Base-by-base conservation (phyloP, 2,888 invertebrate species). In the Caenorhabditis imperialis region DNA sequence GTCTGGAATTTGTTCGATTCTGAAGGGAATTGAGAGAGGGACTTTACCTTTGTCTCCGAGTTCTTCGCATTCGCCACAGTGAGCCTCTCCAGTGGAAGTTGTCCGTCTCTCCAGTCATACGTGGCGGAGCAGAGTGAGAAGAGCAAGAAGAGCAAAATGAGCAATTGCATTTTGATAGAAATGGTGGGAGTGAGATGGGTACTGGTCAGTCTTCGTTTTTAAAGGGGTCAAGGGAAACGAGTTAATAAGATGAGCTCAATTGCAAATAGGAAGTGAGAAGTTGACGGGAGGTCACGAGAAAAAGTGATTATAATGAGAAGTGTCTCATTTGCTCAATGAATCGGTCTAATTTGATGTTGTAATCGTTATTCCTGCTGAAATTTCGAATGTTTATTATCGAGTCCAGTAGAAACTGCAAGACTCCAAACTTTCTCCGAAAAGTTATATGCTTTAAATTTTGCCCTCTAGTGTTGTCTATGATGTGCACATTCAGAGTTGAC, bases 31-130 rank as follows among this genome's bases (percentile, higher is more conserved):
- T 30, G 10, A 30, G 10, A 30, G 30, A 10, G 10, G 30, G 10
- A 30, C 3, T 42, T 42, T 45, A 61, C 61, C 61, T 44, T 61
- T 5, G 51, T 35, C 35, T 51, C 61, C 8, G 61, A 51, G 20
- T 61, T 61, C 40, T 61, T 61, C 10, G 25, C 44, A 0, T 22
- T n/a, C 7, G 35, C 38, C 1, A 53, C 35, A 16, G 25, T 35
- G 14, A 65, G 14, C 30, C 65, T 23, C 35, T 65, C 65, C 48
- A 65, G 25, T 27, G 65, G 65, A 16, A 65, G 33, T 40, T 65
- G 65, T 16, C 65, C 65, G 33, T 65, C 65, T 33, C 55, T 47
- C 55, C 48, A 65, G n/a, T 65, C 65, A 38, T 65, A 65, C 10
- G 44, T 30, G 12, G 42, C 22, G 5, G 23, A 20, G 12, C 30